Conservation (phyloP, 2,797 vertebrate genomes). For the Acridotheres tristis region DNA sequence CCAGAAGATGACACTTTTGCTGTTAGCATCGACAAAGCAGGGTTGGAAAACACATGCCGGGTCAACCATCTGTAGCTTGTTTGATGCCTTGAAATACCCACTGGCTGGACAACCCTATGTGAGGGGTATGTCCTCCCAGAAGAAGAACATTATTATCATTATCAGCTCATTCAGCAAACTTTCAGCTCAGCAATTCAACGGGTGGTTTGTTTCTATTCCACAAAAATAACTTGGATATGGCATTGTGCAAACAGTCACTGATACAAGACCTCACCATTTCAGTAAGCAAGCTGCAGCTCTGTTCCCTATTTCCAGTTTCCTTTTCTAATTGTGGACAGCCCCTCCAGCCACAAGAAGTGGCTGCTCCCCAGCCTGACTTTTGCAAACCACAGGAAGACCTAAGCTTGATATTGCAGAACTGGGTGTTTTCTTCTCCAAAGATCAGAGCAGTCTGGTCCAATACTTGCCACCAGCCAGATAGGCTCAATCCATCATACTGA, state of each 20-base stretch:
- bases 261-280: not conserved
- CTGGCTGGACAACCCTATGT: rapidly evolving
- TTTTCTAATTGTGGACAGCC: not conserved
- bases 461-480: not conserved
- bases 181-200: not conserved
- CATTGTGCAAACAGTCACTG: not conserved
- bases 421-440: not conserved
- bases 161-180: not conserved
- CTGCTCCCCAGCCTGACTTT: not conserved
- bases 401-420: not conserved
- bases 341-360: not conserved
- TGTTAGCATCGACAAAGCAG: not conserved
- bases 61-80: not conserved
- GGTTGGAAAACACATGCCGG: not conserved
- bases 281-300: not conserved
- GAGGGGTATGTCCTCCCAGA: not conserved
- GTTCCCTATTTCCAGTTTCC: constrained; percentile 31
- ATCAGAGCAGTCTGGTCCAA: not conserved
- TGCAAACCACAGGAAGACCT: not conserved
- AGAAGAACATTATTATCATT: not conserved
- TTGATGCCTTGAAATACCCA: not conserved
- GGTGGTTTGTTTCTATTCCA: not conserved
- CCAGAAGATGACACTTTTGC: not conserved
- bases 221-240: not conserved
- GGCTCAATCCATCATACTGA: not conserved